Evolutionary conservation across 2,113 vertebrate species (phyloP), one percentile per base, ranked within the genome.

Genomic region (Eubucco bourcierii): DNA sequence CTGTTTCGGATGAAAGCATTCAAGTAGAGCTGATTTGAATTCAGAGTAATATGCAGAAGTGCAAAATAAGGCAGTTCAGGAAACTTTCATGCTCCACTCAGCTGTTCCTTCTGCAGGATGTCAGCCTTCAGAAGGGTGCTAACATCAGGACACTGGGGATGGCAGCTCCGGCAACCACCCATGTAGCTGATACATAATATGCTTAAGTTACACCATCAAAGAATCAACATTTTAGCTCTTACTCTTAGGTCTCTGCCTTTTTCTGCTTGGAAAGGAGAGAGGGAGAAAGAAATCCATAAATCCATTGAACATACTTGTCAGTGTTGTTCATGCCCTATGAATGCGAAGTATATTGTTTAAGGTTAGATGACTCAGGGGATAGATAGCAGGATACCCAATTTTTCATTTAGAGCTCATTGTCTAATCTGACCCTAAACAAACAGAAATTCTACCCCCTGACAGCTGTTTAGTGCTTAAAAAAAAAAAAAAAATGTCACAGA

Each of bases 401-500:
- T 93, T 80, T 94, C 85, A 88, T 76, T 88, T 59, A 90, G 68
- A 92, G 56, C 39, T 90, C 80, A 58, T 34, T 91, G 68, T 39
- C 76, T 92, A 91, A 83, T 13, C 64, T 61, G n/a, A 84, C 53
- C 34, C 76, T 83, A 88, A 92, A 86, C 47, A 78, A 94, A 85
- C 1, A 82, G 63, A 88, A 73, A 80, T 64, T 58, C 76, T 68
- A 87, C 28, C 19, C 86, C 24, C 27, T 6, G 31, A 74, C 65
- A 87, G 60, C 60, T 63, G 29, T 68, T 79, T 60, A 39, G 21
- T 41, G 28, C 29, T 63, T 72, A 39, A 21, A 72, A 67, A 76
- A 75, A 52, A 19, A 13, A 25, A 66, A 53, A 6, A 12, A n/a
- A 47, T 5, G 1, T 3, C 72, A 81, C 41, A 74, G 71, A 93